Evolutionary conservation across 2,113 vertebrate species (phyloP), one percentile per base, ranked within the genome.

Genomic region (Oceanodroma tethys): DNA sequence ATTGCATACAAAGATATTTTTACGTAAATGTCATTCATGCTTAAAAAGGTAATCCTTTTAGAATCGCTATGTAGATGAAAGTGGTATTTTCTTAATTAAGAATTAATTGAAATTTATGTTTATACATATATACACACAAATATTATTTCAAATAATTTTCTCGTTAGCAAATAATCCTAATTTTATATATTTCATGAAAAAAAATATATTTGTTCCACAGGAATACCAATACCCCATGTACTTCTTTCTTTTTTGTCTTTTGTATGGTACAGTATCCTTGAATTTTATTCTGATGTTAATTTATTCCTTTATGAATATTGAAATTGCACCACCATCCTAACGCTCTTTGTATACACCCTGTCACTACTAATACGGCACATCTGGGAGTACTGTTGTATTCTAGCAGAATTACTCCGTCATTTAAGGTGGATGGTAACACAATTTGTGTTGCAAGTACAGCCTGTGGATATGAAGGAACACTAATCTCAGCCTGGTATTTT

Each of bases 231-330:
- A n/a, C 32, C 81, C 29, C 1, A 5, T 30, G 38, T 45, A 66
- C 9, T 74, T 52, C 30, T 59, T 86, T 66, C 14, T 1, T 90
- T 50, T 74, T 58, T 15, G 30, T 87, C 56, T 82, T 93, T 66
- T 92, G n/a, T 60, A 22, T 34, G 16, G 32, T 82, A 75, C 66
- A 83, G 40, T 89, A 80, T 84, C 12, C 25, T 66, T 75, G 48
- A 65, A 85, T 82, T 72, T 81, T 38, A 74, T 95, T 95, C n/a
- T 88, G 63, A 95, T 95, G 79, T 55, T 87, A 62, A 93, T 95
- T 90, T 45, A 50, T 74, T 74, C 71, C 55, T 84, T 96, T 90
- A 60, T 96, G 52, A 96, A 65, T 17, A 73, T 6, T 50, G 85
- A 74, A 68, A 93, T 40, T 85, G 16, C 26, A 70, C 27, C 16